A percentile compares a stretch with the other conserved stretches of the same genome.
These are phyloP conservation scores for Pseudopodoces humilis DNA, from an alignment of 2,113 vertebrate species.

Conservation along the genomic window DNA sequence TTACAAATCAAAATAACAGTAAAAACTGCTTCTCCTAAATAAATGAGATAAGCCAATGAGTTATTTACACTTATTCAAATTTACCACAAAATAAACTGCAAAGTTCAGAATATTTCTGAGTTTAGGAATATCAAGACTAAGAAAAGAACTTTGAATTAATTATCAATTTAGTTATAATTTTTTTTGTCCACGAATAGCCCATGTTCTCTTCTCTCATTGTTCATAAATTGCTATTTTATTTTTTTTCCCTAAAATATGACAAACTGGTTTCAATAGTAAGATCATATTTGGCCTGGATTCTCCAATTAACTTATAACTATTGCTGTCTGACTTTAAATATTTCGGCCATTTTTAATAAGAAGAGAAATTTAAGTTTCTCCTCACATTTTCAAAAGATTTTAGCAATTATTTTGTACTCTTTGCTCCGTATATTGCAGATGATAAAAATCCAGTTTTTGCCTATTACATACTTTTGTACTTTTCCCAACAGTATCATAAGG, in stretches of 20 bases:
- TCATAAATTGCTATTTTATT: not conserved
- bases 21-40: not conserved
- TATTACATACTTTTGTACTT: not conserved
- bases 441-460: not conserved
- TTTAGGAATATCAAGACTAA: not conserved
- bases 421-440: rapidly evolving
- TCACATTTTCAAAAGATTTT: not conserved
- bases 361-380: not conserved
- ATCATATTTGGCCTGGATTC: not conserved
- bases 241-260: not conserved
- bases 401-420: not conserved
- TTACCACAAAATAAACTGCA: not conserved
- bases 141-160: not conserved
- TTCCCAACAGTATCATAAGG: not conserved
- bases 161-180: not conserved
- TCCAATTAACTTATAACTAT: not conserved
- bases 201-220: not conserved
- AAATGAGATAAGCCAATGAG: not conserved
- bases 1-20: not conserved
- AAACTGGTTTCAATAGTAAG: not conserved
- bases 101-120: not conserved
- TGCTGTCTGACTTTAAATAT: not conserved
- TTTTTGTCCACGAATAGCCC: not conserved
- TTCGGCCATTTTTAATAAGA: not conserved
- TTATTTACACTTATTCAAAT: not conserved